phyloP scores from a whole-genome alignment of 2,797 vertebrate species.

The Neosalanx taihuensis region DNA sequence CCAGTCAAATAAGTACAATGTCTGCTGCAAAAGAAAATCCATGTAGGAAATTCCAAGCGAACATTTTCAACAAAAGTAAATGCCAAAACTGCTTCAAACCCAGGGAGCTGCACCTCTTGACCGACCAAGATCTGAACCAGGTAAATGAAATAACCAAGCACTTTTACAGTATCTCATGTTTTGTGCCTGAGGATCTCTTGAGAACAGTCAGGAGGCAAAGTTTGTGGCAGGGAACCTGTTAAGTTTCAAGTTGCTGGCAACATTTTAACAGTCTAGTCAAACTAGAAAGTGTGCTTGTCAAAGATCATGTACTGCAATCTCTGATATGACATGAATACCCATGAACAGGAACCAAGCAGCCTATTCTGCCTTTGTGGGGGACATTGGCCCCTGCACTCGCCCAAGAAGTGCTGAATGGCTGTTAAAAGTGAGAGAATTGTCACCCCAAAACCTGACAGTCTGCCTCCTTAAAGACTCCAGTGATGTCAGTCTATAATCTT shows the following conservation, averaged over 20 bases:
- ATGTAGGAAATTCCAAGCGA: constrained; percentile 96
- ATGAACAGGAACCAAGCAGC: too few relatives aligned
- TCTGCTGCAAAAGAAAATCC: constrained; percentile 89
- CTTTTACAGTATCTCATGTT: background rate
- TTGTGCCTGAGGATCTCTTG: background rate
- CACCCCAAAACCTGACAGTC: too few relatives aligned
- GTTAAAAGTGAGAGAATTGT: too few relatives aligned
- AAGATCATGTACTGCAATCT: background rate
- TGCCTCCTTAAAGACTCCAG: background rate
- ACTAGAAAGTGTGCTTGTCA: background rate
- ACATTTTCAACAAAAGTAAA: constrained; percentile 99
- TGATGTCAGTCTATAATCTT: background rate
- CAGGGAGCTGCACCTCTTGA: constrained; percentile 90
- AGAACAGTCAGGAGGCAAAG: too few relatives aligned
- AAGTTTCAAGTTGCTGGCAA: background rate
- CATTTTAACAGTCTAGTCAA: constrained; percentile 3
- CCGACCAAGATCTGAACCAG: constrained; percentile 95
- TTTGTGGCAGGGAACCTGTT: too few relatives aligned
- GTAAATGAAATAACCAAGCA: constrained; percentile 60
- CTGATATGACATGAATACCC: background rate
- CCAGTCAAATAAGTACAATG: constrained; percentile 67
- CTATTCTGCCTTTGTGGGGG: too few relatives aligned
- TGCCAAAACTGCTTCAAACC: constrained; percentile 99
- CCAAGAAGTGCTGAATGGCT: too few relatives aligned
- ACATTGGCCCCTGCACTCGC: too few relatives aligned